A percentile compares a stretch with the other conserved stretches of the same genome.
phyloP scores from a whole-genome alignment of 2,797 vertebrate genomes.

The Trachurus trachurus region DNA sequence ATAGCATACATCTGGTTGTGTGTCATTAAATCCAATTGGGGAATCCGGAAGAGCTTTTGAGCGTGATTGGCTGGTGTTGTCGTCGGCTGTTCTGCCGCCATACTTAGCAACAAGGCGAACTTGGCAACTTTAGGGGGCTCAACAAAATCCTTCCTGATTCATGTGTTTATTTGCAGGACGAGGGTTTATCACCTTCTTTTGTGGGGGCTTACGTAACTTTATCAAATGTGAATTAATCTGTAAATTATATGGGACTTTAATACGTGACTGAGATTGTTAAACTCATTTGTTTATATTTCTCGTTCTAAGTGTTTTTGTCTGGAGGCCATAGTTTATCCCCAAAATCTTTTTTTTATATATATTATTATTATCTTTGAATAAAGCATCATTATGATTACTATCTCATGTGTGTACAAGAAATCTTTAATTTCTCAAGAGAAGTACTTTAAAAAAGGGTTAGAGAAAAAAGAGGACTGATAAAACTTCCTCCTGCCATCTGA shows the following conservation, averaged over 20 bases:
- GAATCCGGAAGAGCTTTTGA: conserved; percentile 16
- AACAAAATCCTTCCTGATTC: background rate
- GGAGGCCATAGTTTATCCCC: background rate
- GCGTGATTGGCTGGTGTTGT: background rate
- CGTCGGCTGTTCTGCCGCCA: background rate
- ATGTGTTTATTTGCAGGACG: conserved; percentile 17
- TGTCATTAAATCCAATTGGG: background rate
- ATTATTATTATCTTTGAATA: background rate
- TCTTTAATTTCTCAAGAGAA: background rate
- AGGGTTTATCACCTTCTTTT: conserved; percentile 20
- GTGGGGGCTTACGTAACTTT: background rate
- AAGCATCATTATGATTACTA: background rate
- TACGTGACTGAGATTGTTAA: background rate
- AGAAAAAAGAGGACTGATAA: no score
- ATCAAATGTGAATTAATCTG: background rate
- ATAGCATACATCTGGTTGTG: background rate
- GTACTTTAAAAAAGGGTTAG: no score
- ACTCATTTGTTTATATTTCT: background rate
- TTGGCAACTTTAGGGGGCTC: background rate
- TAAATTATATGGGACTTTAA: background rate
- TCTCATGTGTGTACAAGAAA: background rate
- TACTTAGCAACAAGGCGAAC: background rate
- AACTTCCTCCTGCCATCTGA: background rate
- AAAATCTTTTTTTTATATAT: no score
- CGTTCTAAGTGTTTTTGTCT: background rate